Evolutionary conservation across 2,888 invertebrate species (phyloP).

Genomic region (Chrysodeixis includens): DNA sequence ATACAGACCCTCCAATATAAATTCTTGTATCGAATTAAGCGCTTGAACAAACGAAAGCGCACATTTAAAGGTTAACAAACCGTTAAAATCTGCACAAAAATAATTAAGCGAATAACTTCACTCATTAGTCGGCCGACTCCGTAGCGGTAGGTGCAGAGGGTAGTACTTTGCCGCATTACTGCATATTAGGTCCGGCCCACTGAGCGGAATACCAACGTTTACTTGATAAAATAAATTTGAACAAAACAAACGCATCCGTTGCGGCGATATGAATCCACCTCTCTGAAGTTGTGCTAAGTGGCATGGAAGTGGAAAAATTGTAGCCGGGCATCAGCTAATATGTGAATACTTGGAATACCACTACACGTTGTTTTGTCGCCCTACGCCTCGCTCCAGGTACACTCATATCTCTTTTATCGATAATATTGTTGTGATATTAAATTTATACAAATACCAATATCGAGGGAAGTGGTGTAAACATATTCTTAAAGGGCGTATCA

Average conservation of each 20-base stretch:
- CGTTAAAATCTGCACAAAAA: constrained; percentile 72
- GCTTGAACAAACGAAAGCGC: constrained; percentile 53
- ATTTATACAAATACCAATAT: not conserved
- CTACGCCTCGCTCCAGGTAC: constrained; percentile 26
- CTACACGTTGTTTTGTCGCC: constrained; percentile 70
- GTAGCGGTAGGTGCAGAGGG: constrained; percentile 49
- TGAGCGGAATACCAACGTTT: constrained; percentile 85
- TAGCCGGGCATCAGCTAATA: constrained; percentile 81
- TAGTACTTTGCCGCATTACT: constrained; percentile 78
- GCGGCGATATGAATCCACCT: constrained; percentile 86
- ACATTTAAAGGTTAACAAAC: constrained; percentile 70
- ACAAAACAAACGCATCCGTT: constrained; percentile 87
- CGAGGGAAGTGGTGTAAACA: too few species aligned
- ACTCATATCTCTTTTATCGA: not conserved
- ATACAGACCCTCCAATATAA: constrained; percentile 32
- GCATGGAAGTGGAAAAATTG: constrained; percentile 88
- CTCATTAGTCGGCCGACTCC: constrained; percentile 80
- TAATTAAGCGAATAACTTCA: constrained; percentile 83
- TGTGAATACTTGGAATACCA: constrained; percentile 83
- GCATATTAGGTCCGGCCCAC: constrained; percentile 80
- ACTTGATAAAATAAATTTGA: constrained; percentile 89
- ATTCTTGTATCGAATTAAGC: constrained; percentile 52
- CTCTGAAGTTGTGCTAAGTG: constrained; percentile 86
- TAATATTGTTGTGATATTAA: not conserved
- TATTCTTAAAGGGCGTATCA: not conserved